phyloP scores from a whole-genome alignment of 2,113 vertebrate species.

The Mormoops blainvillei region DNA sequence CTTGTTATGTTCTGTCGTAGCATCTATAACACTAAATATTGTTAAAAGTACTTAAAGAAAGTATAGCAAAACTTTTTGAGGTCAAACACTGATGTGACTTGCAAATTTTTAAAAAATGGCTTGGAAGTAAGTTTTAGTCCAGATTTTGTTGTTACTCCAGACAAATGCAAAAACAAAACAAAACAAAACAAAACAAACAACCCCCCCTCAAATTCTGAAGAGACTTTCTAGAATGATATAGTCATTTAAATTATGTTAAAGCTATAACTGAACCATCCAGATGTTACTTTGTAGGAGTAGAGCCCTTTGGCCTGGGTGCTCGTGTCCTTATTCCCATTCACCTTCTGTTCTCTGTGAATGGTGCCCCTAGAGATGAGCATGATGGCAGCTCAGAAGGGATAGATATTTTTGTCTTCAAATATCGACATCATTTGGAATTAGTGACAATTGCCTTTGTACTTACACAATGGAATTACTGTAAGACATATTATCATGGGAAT shows the following conservation, averaged over 20 bases:
- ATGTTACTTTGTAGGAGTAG: neutral
- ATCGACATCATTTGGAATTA: slow-evolving; percentile 61
- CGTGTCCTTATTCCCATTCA: neutral
- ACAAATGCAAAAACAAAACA: too few relatives aligned
- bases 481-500: slow-evolving; percentile 66
- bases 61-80: neutral
- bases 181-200: neutral
- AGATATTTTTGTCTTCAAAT: slow-evolving; percentile 36
- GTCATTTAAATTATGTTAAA: slow-evolving; percentile 38
- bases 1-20: neutral
- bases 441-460: slow-evolving; percentile 68
- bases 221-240: neutral
- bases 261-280: neutral
- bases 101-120: neutral
- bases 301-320: neutral
- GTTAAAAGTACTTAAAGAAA: neutral
- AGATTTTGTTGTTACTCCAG: neutral
- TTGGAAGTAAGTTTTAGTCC: slow-evolving; percentile 30
- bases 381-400: neutral
- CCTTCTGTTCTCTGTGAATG: neutral
- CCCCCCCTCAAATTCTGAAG: neutral
- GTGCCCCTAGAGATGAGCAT: neutral
- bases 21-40: neutral
- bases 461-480: slow-evolving; percentile 64
- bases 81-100: slow-evolving; percentile 3